phyloP scores from a whole-genome alignment of 2,113 vertebrate genomes.

The Ptilonorhynchus violaceus region DNA sequence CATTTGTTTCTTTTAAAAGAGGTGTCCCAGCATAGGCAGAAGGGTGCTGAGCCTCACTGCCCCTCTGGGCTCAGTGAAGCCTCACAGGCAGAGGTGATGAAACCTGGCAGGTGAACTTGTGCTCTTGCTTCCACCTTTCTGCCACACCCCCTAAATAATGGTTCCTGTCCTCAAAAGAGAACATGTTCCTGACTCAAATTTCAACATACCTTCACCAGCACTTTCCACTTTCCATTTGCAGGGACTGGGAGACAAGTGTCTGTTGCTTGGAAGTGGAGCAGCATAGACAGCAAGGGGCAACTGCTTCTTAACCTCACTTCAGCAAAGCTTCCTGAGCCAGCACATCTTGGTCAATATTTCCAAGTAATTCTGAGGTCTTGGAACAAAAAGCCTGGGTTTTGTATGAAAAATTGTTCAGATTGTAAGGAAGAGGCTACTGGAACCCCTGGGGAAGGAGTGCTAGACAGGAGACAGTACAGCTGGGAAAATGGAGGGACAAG shows the following conservation, averaged over 20 bases:
- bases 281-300: neutral
- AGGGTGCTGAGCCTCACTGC: neutral
- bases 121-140: neutral
- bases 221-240: neutral
- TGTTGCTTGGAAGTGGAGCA: neutral
- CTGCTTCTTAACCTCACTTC: neutral
- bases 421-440: neutral
- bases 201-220: neutral
- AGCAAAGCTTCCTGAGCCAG: neutral
- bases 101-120: neutral
- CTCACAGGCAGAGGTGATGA: neutral
- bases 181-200: fast-evolving
- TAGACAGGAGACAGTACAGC: neutral
- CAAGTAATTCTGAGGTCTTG: neutral
- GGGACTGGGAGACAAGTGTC: neutral
- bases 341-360: neutral
- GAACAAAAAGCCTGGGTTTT: neutral
- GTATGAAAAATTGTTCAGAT: neutral
- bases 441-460: neutral
- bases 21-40: neutral
- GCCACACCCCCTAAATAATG: neutral
- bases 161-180: neutral
- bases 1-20: neutral
- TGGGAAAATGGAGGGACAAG: neutral
- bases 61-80: neutral